These are phyloP conservation scores for Archocentrus centrarchus DNA, from an alignment of 2,113 vertebrate species.

Conservation along the genomic window DNA sequence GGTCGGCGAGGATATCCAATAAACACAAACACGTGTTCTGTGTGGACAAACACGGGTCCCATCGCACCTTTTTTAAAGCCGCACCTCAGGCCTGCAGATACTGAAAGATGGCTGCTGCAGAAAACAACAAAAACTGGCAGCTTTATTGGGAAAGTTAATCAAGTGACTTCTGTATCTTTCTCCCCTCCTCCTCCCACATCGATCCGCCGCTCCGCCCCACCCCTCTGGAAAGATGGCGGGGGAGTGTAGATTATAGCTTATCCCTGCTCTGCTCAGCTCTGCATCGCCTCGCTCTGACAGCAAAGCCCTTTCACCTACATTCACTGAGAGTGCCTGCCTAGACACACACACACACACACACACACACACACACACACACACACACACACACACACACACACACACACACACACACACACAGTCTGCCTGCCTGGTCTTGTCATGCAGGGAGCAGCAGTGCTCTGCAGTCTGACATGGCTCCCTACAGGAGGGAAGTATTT, in stretches of 20 bases:
- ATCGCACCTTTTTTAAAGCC: neutral
- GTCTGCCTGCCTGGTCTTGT: constrained; percentile 51
- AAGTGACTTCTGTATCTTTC: constrained; percentile 30
- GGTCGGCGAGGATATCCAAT: neutral
- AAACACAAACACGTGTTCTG: neutral
- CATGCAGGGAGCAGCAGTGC: constrained; percentile 64
- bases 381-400: constrained; percentile 9
- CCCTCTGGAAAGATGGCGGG: constrained; percentile 43
- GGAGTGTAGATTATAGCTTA: constrained; percentile 66
- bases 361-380: constrained; percentile 7
- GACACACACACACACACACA: constrained; percentile 6
- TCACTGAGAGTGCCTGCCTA: constrained; percentile 54
- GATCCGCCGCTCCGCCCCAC: constrained; percentile 23
- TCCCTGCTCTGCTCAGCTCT: constrained; percentile 62
- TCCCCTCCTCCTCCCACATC: constrained; percentile 28
- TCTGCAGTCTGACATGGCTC: constrained; percentile 65
- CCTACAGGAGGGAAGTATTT: constrained; percentile 61
- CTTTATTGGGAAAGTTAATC: constrained; percentile 41
- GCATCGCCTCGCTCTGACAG: constrained; percentile 67
- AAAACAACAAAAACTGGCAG: constrained; percentile 21
- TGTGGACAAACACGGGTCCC: neutral
- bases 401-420: constrained; percentile 7
- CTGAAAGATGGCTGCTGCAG: neutral
- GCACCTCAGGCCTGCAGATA: neutral
- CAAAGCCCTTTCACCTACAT: constrained; percentile 76